These are phyloP conservation scores for Acrobeloides nanus DNA, from an alignment of 2,888 invertebrate species.

Conservation along the genomic window DNA sequence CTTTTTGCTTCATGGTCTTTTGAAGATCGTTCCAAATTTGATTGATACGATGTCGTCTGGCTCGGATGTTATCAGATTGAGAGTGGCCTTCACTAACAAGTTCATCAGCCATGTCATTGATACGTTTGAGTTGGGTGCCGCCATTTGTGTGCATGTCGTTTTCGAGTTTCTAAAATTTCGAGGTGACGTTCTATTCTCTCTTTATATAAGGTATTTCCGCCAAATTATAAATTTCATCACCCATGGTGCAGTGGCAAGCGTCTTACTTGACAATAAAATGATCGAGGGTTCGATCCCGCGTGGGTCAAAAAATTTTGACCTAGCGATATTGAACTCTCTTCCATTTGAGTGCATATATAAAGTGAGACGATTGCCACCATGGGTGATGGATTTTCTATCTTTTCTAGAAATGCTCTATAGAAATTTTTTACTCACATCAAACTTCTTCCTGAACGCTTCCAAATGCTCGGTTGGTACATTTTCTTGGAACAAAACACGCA, in stretches of 20 bases:
- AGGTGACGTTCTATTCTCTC: slow-evolving; percentile 4
- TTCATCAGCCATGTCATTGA: slow-evolving; percentile 77
- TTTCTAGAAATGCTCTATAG: too few species aligned
- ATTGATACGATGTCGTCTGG: slow-evolving; percentile 74
- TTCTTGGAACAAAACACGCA: slow-evolving; percentile 74
- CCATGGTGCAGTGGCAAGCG: too few species aligned
- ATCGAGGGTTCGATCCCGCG: too few species aligned
- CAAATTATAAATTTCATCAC: too few species aligned
- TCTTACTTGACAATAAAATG: too few species aligned
- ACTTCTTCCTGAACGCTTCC: slow-evolving; percentile 84
- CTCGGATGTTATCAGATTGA: slow-evolving; percentile 71
- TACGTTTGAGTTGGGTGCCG: slow-evolving; percentile 73
- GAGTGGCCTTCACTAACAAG: slow-evolving; percentile 77
- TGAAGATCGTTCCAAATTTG: slow-evolving; percentile 60
- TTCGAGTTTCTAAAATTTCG: slow-evolving; percentile 69
- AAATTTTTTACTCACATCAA: slow-evolving; percentile 71
- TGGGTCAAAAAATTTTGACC: too few species aligned
- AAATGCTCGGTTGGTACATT: slow-evolving; percentile 81
- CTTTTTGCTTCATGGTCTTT: slow-evolving; percentile 25
- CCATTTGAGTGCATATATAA: too few species aligned
- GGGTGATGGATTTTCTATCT: too few species aligned
- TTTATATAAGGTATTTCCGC: too few species aligned
- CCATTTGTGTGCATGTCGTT: slow-evolving; percentile 89
- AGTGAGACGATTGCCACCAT: too few species aligned
- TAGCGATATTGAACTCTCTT: too few species aligned